These are phyloP conservation scores for Drosophila neocordata DNA, from an alignment of 1,140 invertebrate species.

Conservation along the genomic window DNA sequence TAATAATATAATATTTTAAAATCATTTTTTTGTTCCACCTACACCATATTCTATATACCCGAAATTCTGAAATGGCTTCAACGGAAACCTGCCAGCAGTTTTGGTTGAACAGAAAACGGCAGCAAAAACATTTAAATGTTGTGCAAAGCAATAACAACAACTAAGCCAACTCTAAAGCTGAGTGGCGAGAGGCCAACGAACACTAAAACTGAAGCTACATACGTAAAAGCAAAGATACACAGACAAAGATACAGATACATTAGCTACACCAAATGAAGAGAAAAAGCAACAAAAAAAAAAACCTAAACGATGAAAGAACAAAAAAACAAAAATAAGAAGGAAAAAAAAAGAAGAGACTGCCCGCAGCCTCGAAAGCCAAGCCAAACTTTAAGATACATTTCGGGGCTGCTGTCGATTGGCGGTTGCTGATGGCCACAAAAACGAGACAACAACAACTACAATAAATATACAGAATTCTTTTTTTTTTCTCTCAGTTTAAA, in stretches of 20 bases:
- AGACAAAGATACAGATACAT: constrained; percentile 65
- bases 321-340: constrained; percentile 19
- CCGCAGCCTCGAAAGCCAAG: constrained; percentile 44
- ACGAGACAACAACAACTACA: neutral
- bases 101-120: constrained; percentile 66
- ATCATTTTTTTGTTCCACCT: neutral
- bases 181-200: constrained; percentile 23
- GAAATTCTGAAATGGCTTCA: neutral
- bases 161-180: constrained; percentile 2
- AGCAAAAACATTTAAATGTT: constrained; percentile 81
- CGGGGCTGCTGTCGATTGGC: constrained; percentile 65
- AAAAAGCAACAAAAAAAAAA: neutral
- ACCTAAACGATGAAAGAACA: constrained; percentile 35
- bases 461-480: neutral
- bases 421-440: constrained; percentile 59
- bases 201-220: constrained; percentile 40
- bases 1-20: too few relatives aligned
- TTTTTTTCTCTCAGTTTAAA: constrained; percentile 53
- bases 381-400: constrained; percentile 75
- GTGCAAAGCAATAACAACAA: constrained; percentile 78
- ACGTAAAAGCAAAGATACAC: constrained; percentile 54
- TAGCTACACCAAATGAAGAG: constrained; percentile 29
- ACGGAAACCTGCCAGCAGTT: constrained; percentile 9
- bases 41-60: neutral
- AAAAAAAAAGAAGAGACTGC: constrained; percentile 50